phyloP scores from a whole-genome alignment of 2,888 invertebrate genomes.

The Ichneumoninae sp. region DNA sequence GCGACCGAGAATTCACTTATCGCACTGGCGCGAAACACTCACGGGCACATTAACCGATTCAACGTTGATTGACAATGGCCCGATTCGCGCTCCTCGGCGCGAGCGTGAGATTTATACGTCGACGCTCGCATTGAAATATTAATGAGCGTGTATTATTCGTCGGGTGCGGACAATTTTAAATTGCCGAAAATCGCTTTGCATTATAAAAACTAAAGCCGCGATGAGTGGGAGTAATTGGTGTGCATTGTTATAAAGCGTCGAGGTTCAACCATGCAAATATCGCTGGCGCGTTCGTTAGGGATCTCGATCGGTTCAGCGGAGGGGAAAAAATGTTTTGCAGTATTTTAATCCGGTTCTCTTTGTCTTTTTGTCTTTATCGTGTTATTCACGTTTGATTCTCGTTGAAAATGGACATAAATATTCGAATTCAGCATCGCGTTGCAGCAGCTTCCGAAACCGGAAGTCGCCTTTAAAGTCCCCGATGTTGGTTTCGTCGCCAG shows the following conservation, averaged over 20 bases:
- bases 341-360: no score
- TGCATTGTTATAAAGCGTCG: neutral
- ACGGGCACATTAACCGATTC: neutral
- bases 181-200: neutral
- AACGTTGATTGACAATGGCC: slow-evolving; percentile 22
- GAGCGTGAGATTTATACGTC: neutral
- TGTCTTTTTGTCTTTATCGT: no score
- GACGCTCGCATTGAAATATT: neutral
- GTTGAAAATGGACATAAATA: neutral
- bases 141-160: neutral
- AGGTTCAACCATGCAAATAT: neutral
- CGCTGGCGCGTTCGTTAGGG: neutral
- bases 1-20: slow-evolving; percentile 28
- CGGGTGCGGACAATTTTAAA: neutral
- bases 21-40: slow-evolving; percentile 31
- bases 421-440: neutral
- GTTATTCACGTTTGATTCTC: no score
- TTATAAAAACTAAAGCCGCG: neutral
- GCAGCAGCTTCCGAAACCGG: neutral
- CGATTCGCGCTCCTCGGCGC: neutral
- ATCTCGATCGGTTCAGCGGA: neutral
- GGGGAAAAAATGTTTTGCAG: neutral
- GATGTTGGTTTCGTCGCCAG: slow-evolving; percentile 36
- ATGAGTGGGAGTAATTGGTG: neutral
- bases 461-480: neutral